These are phyloP conservation scores for Lasioglossum zephyrum DNA, from an alignment of 2,888 invertebrate genomes.

Conservation along the genomic window DNA sequence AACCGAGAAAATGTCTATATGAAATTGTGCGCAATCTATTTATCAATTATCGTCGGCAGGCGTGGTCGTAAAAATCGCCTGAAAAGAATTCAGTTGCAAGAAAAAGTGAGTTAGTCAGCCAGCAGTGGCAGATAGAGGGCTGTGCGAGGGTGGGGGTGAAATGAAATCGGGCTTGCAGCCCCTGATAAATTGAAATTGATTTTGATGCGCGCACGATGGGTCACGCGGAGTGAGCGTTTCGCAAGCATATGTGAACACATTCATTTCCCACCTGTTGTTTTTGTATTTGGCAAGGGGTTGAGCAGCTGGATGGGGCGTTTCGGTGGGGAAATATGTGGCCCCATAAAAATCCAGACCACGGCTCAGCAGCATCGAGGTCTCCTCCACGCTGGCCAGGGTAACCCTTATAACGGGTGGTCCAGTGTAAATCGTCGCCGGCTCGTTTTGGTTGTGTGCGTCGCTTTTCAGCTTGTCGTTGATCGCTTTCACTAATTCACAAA, in stretches of 20 bases:
- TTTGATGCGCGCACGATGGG: conserved; percentile 49
- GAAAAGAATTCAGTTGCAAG: neutral
- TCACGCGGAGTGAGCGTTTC: conserved; percentile 26
- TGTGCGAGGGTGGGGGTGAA: neutral
- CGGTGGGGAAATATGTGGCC: conserved; percentile 94
- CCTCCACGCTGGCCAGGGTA: conserved; percentile 84
- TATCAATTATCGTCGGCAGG: neutral
- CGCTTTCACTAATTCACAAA: conserved; percentile 76
- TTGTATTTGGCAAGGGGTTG: conserved; percentile 81
- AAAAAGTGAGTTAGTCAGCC: conserved; percentile 2
- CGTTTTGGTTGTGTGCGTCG: conserved; percentile 80
- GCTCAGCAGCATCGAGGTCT: conserved; percentile 88
- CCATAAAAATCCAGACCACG: conserved; percentile 95
- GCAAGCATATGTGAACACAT: conserved; percentile 58
- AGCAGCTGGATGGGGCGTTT: conserved; percentile 88
- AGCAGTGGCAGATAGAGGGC: neutral
- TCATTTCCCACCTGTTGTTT: conserved; percentile 81
- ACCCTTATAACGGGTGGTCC: conserved; percentile 84
- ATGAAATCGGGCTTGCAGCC: conserved; percentile 11
- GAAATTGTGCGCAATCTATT: neutral
- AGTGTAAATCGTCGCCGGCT: conserved; percentile 82
- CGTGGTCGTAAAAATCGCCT: neutral
- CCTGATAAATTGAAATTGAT: conserved; percentile 61
- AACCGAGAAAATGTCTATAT: neutral
- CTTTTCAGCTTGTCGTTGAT: conserved; percentile 81